Base-by-base conservation (phyloP, 1,140 invertebrate genomes). In the Centruroides vittatus region DNA sequence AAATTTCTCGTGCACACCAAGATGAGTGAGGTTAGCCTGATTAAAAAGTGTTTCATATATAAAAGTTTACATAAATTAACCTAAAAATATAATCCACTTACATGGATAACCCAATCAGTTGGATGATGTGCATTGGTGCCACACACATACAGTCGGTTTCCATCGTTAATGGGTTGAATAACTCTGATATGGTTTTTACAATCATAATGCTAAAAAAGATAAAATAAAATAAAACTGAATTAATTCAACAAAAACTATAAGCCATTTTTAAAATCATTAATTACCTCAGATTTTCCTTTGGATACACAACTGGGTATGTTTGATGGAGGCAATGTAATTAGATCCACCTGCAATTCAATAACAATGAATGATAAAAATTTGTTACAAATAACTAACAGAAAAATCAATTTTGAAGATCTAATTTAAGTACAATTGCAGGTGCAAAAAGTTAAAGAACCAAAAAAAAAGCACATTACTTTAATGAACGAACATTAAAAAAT, bases 101-200 rank as follows among this genome's bases (percentile, higher is more conserved):
- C 89, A 73, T 93, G 88, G 70, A 93, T 82, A 53, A 92, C 86
- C 84, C 85, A 89, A 73, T 93, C 89, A 74, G 89, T 89, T 41
- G 90, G 91, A 71, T 86, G 86, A 75, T 93, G 89, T 23, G 90
- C 90, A 73, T 93, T 92, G 61, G 89, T 93, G 55, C 89, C 89
- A 70, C 91, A 94, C 55, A 93, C 81, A 73, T 93, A 91, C 11
- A 94, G 80, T 48, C 88, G 79, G 64, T 82, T 82, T 46, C 88
- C 88, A 70, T 89, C 85, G 35, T 84, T 86, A 79, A 93, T 87
- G n/a, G 88, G 86, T 71, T 93, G 88, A 68, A 93, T 90, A 55
- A 92, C 89, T 69, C 89, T 81, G 61, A 93, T 85, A 74, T 93
- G 89, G 75, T 93, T 93, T 61, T 86, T 83, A 74, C 89, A 93